Conservation (phyloP, 2,113 vertebrate species). For the Poeciliopsis turrubarensis region DNA sequence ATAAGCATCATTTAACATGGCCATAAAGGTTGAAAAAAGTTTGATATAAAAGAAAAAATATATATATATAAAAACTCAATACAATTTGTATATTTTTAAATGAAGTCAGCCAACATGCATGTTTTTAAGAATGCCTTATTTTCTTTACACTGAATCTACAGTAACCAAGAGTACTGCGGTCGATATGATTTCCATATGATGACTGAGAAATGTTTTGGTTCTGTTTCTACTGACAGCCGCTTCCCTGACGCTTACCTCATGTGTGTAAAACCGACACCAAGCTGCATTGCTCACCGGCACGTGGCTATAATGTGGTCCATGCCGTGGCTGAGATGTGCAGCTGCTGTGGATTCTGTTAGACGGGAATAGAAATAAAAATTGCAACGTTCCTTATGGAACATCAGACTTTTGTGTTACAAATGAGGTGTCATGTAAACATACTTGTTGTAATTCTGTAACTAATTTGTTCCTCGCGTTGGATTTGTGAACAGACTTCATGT, state of each 20-base stretch:
- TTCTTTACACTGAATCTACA: neutral
- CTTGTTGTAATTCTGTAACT: neutral
- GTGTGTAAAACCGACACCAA: neutral
- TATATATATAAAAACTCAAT: no score
- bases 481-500: conserved; percentile 85
- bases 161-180: neutral
- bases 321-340: neutral
- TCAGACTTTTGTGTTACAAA: neutral
- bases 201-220: neutral
- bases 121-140: neutral
- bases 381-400: neutral
- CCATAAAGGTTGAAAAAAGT: no score
- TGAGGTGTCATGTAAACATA: neutral
- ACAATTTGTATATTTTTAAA: no score
- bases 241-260: neutral
- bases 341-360: neutral
- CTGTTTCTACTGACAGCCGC: neutral
- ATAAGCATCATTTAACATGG: no score
- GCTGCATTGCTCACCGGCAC: neutral
- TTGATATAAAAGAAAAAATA: no score
- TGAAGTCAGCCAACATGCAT: neutral
- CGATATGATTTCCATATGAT: neutral
- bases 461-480: conserved; percentile 8
- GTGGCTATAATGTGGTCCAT: neutral
- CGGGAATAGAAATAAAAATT: neutral